phyloP scores from a whole-genome alignment of 1,140 invertebrate species.

The Acromyrmex heyeri region DNA sequence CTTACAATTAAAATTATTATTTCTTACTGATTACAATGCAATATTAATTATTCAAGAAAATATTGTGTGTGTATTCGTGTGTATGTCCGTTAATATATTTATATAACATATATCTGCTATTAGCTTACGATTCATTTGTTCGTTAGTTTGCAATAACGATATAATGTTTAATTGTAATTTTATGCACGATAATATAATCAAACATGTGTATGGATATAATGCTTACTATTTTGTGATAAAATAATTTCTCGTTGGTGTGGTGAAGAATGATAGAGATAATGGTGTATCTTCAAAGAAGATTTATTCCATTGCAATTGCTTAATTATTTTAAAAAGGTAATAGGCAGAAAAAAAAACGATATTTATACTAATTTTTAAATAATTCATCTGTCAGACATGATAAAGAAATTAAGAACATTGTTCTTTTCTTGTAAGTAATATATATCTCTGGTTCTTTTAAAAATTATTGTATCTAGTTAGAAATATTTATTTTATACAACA shows the following conservation, averaged over 20 bases:
- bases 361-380: background rate
- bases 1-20: background rate
- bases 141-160: background rate
- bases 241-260: conserved; percentile 29
- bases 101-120: background rate
- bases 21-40: background rate
- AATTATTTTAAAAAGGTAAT: conserved; percentile 84
- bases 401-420: background rate
- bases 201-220: background rate
- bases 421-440: background rate
- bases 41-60: background rate
- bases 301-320: conserved; percentile 76
- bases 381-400: background rate
- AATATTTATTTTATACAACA: background rate
- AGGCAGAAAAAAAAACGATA: background rate
- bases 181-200: conserved; percentile 2
- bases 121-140: background rate
- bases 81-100: background rate
- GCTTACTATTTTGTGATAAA: conserved; percentile 50
- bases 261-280: conserved; percentile 63
- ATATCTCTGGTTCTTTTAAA: background rate
- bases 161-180: conserved; percentile 33
- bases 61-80: background rate
- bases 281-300: conserved; percentile 80
- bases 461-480: background rate